These are phyloP conservation scores for Chitala chitala DNA, from an alignment of 2,113 vertebrate species.

Conservation along the genomic window DNA sequence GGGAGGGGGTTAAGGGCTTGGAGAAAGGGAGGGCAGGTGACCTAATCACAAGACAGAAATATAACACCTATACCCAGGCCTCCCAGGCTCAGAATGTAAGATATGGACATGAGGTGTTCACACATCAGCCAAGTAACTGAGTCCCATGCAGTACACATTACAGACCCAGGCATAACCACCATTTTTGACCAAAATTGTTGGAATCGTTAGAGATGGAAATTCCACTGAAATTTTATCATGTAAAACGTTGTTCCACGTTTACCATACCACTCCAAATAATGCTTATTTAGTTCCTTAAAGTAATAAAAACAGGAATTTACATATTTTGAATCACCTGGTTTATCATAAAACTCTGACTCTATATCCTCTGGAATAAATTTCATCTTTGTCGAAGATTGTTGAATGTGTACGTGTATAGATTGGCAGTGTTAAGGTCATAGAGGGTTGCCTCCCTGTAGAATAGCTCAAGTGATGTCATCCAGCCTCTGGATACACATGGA, in stretches of 20 bases:
- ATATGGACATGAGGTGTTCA: neutral
- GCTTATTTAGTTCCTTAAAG: too few relatives aligned
- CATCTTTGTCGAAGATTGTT: too few relatives aligned
- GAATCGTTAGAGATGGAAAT: neutral
- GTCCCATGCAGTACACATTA: neutral
- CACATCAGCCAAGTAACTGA: neutral
- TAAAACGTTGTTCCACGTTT: too few relatives aligned
- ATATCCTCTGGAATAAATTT: too few relatives aligned
- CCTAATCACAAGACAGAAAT: neutral
- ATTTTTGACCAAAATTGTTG: too few relatives aligned
- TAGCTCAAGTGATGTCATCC: neutral
- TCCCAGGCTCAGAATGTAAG: neutral
- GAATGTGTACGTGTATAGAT: too few relatives aligned
- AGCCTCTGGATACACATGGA: too few relatives aligned
- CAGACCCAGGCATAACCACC: too few relatives aligned
- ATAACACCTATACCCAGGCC: neutral
- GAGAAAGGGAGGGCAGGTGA: neutral
- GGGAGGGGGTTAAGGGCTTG: too few relatives aligned
- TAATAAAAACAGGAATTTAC: neutral
- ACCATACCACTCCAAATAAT: too few relatives aligned
- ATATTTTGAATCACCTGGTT: too few relatives aligned
- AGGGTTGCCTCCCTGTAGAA: neutral
- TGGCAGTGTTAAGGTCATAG: neutral
- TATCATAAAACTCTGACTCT: too few relatives aligned
- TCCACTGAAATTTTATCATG: neutral